Conservation (phyloP, 2,888 invertebrate species). For the Ceramica pisi region DNA sequence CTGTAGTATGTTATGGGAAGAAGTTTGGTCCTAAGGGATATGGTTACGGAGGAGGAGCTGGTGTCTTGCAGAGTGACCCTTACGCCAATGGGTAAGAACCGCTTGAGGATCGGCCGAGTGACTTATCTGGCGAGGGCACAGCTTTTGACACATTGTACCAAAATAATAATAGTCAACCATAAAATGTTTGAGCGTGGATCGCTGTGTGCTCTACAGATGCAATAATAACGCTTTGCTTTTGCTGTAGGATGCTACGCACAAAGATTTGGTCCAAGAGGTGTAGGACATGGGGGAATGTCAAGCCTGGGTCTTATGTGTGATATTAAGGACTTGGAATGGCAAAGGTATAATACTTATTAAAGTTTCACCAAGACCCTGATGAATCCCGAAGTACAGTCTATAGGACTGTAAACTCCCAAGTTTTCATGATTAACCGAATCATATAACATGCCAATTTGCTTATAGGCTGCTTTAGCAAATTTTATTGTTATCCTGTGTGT, state of each 20-base stretch:
- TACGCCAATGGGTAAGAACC: conserved; percentile 94
- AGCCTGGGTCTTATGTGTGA: conserved; percentile 96
- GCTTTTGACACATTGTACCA: conserved; percentile 68
- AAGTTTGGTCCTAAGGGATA: conserved; percentile 99
- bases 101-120: conserved; percentile 78
- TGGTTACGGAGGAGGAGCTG: conserved; percentile 99
- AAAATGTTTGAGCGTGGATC: conserved; percentile 58
- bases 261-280: conserved; percentile 98
- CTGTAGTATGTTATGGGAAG: conserved; percentile 98
- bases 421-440: conserved; percentile 71
- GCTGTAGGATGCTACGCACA: conserved; percentile 98
- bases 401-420: conserved; percentile 71
- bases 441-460: conserved; percentile 77
- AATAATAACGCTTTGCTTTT: conserved; percentile 86
- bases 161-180: conserved; percentile 28
- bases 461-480: conserved; percentile 83
- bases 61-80: conserved; percentile 97
- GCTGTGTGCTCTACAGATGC: conserved; percentile 83
- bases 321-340: conserved; percentile 94
- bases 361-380: conserved; percentile 70
- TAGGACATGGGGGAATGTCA: conserved; percentile 97
- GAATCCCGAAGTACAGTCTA: conserved; percentile 70
- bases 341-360: conserved; percentile 91
- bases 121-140: conserved; percentile 86
- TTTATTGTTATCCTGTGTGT: conserved; percentile 54